phyloP scores from a whole-genome alignment of 1,140 invertebrate genomes.

The Bradysia coprophila region DNA sequence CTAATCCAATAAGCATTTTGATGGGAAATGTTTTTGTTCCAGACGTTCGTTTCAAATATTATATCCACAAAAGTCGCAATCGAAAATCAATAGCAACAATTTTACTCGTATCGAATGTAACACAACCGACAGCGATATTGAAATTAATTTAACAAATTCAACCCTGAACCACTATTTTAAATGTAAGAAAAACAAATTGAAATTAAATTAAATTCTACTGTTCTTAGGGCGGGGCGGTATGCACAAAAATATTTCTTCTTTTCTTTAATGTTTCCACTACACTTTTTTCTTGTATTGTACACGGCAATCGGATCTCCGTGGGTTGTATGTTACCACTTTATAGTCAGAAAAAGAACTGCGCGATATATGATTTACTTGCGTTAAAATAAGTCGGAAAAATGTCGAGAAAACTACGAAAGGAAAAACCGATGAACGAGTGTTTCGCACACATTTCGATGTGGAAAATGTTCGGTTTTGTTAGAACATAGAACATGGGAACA shows the following conservation, averaged over 20 bases:
- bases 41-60: no score
- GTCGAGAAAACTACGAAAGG: background rate
- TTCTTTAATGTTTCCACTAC: no score
- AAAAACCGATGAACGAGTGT: background rate
- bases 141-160: background rate
- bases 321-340: background rate
- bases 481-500: no score
- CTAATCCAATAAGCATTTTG: constrained; percentile 60
- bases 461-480: no score
- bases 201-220: background rate
- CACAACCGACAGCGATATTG: no score
- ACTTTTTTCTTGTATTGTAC: no score
- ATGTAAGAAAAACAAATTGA: background rate
- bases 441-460: no score
- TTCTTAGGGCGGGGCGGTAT: background rate
- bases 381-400: background rate
- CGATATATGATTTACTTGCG: background rate
- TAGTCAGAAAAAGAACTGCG: background rate
- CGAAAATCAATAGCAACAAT: no score
- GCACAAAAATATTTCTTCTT: background rate
- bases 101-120: no score
- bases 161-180: background rate
- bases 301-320: no score
- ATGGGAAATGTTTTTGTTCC: no score
- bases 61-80: no score